A percentile compares a stretch with the other conserved stretches of the same genome.
phyloP scores from a whole-genome alignment of 1,140 invertebrate species.

The Neocloeon triangulifer region DNA sequence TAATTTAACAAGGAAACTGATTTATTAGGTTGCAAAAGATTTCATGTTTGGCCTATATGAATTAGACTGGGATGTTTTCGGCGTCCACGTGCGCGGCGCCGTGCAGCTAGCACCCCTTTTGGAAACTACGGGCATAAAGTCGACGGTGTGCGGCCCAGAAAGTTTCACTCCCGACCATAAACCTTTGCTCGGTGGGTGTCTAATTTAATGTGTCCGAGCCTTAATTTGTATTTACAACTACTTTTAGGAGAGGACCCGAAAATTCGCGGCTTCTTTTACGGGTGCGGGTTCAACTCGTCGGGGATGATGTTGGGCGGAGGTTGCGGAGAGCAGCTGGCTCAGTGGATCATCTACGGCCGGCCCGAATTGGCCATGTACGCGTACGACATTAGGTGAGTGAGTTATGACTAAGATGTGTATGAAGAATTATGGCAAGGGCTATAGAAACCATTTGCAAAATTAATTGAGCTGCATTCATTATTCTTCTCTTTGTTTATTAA shows the following conservation, averaged over 20 bases:
- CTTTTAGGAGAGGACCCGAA: slow-evolving; percentile 24
- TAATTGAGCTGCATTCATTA: too few relatives aligned
- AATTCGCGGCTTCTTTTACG: slow-evolving; percentile 45
- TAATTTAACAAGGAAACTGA: too few relatives aligned
- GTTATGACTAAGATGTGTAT: too few relatives aligned
- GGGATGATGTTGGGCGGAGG: slow-evolving; percentile 81
- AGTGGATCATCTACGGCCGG: slow-evolving; percentile 59
- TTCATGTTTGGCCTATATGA: slow-evolving; percentile 67
- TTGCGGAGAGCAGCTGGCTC: slow-evolving; percentile 58
- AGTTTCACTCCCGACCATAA: slow-evolving; percentile 80
- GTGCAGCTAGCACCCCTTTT: slow-evolving; percentile 47
- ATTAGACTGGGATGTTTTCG: slow-evolving; percentile 64
- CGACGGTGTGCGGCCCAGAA: slow-evolving; percentile 64
- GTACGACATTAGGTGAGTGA: slow-evolving; percentile 51
- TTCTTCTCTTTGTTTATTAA: too few relatives aligned
- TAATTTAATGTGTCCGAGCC: too few relatives aligned
- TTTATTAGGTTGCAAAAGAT: slow-evolving; percentile 35
- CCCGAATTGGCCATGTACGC: slow-evolving; percentile 65
- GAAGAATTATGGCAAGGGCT: too few relatives aligned
- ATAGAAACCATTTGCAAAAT: too few relatives aligned
- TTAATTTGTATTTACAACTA: neutral
- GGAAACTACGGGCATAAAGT: slow-evolving; percentile 50
- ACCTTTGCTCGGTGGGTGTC: slow-evolving; percentile 42
- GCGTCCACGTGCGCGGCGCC: slow-evolving; percentile 46
- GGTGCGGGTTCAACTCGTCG: slow-evolving; percentile 68